A percentile compares a stretch with the other conserved stretches of the same genome.
These are phyloP conservation scores for Protosalanx chinensis DNA, from an alignment of 2,797 vertebrate species.

Conservation along the genomic window DNA sequence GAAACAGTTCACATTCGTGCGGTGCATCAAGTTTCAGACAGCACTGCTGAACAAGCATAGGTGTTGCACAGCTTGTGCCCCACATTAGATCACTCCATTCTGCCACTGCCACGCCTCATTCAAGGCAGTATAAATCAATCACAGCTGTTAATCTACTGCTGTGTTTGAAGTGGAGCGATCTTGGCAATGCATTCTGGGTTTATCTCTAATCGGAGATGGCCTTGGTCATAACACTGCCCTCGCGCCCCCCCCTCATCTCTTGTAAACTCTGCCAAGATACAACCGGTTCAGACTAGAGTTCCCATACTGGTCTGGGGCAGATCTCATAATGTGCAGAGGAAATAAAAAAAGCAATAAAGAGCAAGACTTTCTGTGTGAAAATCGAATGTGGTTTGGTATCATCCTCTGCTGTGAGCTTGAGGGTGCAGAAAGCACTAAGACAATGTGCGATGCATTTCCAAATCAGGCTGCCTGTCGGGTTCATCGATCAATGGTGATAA, in stretches of 20 bases:
- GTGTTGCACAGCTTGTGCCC: slow-evolving; percentile 47
- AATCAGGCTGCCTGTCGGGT: neutral
- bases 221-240: slow-evolving; percentile 12
- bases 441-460: neutral
- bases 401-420: too few species aligned
- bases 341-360: neutral
- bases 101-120: slow-evolving; percentile 35
- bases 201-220: slow-evolving; percentile 58
- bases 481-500: neutral
- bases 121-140: slow-evolving; percentile 63
- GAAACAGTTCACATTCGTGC: neutral
- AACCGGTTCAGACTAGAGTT: slow-evolving; percentile 15
- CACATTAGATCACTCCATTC: slow-evolving; percentile 37
- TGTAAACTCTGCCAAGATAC: neutral
- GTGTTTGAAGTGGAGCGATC: slow-evolving; percentile 62
- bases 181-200: slow-evolving; percentile 48
- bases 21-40: slow-evolving; percentile 14
- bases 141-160: slow-evolving; percentile 55
- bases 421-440: neutral
- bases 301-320: slow-evolving; percentile 2
- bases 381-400: neutral
- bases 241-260: neutral
- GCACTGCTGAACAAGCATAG: slow-evolving; percentile 1
- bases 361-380: neutral
- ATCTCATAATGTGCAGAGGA: neutral